Base-by-base conservation (phyloP, 2,113 vertebrate genomes). In the Cairina moschata region DNA sequence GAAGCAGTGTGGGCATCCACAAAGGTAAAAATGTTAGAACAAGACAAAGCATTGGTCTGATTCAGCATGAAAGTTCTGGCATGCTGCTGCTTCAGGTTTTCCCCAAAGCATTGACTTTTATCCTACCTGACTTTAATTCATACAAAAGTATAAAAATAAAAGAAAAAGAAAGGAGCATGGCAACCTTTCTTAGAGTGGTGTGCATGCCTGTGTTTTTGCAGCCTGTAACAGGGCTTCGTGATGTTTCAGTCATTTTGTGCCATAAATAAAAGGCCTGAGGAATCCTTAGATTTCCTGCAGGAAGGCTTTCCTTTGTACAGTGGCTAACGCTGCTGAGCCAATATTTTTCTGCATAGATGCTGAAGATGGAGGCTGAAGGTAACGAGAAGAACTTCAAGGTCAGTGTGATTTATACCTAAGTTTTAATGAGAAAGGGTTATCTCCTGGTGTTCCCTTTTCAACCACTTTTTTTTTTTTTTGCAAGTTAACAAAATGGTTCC, bases 91-190 rank as follows among this genome's bases (percentile, higher is more conserved):
- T 93, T 93, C 50, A 91, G 66, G 16, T 92, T 93, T 92, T 90
- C 75, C 94, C 95, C 83, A 66, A 80, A 82, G 92, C 21, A 11
- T 55, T 95, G 91, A 88, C 83, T 97, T 97, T 90, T 90, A 92
- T 82, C 81, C 67, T 95, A 86, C 74, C 59, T 83, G 86, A 85
- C 66, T 22, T 17, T 59, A 86, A 80, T 84, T 95, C 87, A 85
- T 26, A 92, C 76, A 32, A 59, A 96, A 96, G 68, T 84, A 11
- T 88, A 92, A 28, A 38, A 42, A 81, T 40, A 85, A 93, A 58
- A 93, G 89, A 78, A 76, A 50, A 74, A 50, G 63, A 60, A 82
- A 65, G 32, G 79, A 42, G 36, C 38, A 56, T 3, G 72, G 29
- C 48, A 69, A 58, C 83, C 8, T 25, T 60, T 22, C 54, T 93